Evolutionary conservation across 2,797 vertebrate species (phyloP).

Genomic region (Sarcoramphus papa): DNA sequence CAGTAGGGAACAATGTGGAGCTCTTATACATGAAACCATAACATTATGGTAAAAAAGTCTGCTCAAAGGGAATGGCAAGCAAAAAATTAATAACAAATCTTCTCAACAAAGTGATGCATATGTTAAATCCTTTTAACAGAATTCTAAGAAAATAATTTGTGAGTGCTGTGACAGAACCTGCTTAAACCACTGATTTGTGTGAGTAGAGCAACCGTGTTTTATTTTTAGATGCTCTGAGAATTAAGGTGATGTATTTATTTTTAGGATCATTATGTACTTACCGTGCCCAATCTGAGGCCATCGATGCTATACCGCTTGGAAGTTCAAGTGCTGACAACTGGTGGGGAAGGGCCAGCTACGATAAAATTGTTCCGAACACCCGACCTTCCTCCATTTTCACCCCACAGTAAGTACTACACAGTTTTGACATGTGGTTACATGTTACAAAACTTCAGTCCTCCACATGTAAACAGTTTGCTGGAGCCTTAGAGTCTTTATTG

Average conservation of each 20-base stretch:
- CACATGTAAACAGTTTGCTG: background rate
- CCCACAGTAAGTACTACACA: conserved; percentile 78
- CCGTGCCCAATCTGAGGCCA: conserved; percentile 85
- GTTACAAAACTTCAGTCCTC: background rate
- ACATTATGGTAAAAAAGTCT: background rate
- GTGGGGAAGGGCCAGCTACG: conserved; percentile 87
- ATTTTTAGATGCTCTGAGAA: background rate
- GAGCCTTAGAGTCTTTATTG: background rate
- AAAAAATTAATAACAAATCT: background rate
- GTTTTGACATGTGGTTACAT: rapidly evolving
- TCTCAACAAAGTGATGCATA: background rate
- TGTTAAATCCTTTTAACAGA: rapidly evolving
- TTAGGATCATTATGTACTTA: conserved; percentile 85
- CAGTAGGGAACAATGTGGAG: background rate
- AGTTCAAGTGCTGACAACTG: conserved; percentile 87
- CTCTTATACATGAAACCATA: background rate
- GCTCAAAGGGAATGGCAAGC: background rate
- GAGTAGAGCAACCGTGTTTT: background rate
- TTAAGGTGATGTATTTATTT: background rate
- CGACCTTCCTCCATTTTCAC: conserved; percentile 69
- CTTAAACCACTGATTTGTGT: background rate
- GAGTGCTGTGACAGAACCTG: background rate
- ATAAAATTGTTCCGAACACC: conserved; percentile 90
- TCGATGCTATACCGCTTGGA: conserved; percentile 89
- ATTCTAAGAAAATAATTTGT: background rate